Percentiles rank a stretch among this genome's conserved stretches.
phyloP scores from a whole-genome alignment of 2,113 vertebrate genomes.

The Isurus oxyrinchus region DNA sequence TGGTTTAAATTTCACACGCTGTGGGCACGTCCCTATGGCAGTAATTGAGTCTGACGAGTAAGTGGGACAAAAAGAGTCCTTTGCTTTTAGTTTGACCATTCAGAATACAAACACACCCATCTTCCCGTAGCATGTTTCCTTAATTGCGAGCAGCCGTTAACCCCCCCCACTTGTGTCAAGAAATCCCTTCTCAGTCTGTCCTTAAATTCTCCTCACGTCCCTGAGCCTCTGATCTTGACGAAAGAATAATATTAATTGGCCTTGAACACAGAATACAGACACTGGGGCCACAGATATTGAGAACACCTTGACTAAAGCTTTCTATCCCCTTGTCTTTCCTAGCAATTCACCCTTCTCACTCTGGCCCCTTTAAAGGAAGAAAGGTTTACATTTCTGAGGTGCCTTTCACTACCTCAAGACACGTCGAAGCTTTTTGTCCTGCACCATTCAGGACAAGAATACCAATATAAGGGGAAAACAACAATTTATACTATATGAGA shows the following conservation, averaged over 20 bases:
- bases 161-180: background rate
- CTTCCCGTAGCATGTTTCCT: background rate
- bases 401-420: too few relatives aligned
- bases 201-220: background rate
- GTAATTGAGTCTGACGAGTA: background rate
- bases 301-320: background rate
- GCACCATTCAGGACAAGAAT: too few relatives aligned
- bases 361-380: too few relatives aligned
- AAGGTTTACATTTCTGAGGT: background rate
- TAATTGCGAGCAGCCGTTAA: background rate
- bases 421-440: too few relatives aligned
- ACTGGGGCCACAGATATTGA: background rate
- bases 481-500: too few relatives aligned
- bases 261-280: background rate
- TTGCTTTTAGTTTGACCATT: background rate
- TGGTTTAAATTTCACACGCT: background rate
- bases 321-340: background rate
- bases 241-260: background rate
- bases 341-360: background rate
- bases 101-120: background rate
- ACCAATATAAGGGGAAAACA: too few relatives aligned
- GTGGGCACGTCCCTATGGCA: background rate
- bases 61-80: background rate
- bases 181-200: background rate
- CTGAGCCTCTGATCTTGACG: background rate